Evolutionary conservation across 92 coral and sea anemone genomes (phyloP), one percentile per base, ranked within the genome.

Genomic region (Phenganax subtilis): DNA sequence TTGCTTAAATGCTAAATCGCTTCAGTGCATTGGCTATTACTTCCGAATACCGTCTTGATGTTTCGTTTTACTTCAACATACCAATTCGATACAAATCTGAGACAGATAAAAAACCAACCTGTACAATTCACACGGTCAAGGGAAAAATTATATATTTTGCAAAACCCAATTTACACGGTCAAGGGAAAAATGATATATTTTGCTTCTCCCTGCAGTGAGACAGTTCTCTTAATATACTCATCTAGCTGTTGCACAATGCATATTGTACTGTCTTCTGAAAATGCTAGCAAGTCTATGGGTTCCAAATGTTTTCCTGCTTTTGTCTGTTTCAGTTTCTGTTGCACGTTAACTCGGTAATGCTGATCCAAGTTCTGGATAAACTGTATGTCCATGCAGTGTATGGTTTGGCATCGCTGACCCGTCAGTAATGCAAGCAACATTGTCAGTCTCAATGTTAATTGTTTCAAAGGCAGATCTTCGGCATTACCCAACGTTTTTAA

Each of bases 251-350:
- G 65, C 17, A 59, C 11, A 10, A 59, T 10, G 11, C 65, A 59
- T 59, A 59, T 15, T 59, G 17, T 59, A 10, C 17, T 16, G 3
- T 59, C 65, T 8, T 59, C 65, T 3, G 5, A 5, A 59, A 59
- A 59, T n/a, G 65, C 6, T 4, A 7, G 6, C 17, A 59, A 10
- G 3, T 59, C 11, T 12, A 59, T 59, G 17, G 65, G 65, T 16
- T 59, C 65, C 3, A 3, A 3, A 59, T 68, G 73, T 8, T 68
- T 28, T 68, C 73, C 73, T 3, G 28, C 8, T 68, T 68, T 68
- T 15, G 73, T 27, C 29, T 68, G 73, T 28, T 68, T 68, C 53
- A 68, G 29, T 44, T 68, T 68, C 73, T 68, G 73, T 6, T 15
- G 28, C 29, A 68, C 25, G 6, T 6, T 28, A 5, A 68, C 8